Percentiles rank a stretch among this genome's conserved stretches.
Evolutionary conservation across 2,113 vertebrate species (phyloP).

Genomic region (Neogobius melanostomus): DNA sequence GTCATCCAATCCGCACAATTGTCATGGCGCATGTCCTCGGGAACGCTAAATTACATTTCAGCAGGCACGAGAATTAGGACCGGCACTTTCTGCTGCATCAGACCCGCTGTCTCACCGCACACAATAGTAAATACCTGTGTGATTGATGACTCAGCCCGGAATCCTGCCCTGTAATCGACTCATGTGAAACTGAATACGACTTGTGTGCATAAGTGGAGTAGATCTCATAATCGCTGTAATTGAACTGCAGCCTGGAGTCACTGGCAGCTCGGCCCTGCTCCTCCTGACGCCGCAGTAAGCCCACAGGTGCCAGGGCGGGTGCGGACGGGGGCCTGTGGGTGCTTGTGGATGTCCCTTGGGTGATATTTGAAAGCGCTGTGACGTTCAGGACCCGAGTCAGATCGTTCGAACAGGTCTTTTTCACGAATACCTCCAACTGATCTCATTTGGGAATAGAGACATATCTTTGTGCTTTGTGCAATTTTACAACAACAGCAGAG

Average conservation of each 20-base stretch:
- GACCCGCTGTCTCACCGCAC: slow-evolving; percentile 13
- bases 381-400: too few species aligned
- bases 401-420: too few species aligned
- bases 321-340: not conserved
- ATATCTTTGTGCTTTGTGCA: too few species aligned
- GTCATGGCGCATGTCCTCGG: not conserved
- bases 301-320: not conserved
- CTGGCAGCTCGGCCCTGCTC: slow-evolving; percentile 28
- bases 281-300: slow-evolving; percentile 32
- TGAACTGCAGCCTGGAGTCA: slow-evolving; percentile 52
- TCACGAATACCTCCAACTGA: too few species aligned
- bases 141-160: slow-evolving; percentile 51
- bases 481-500: too few species aligned
- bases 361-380: not conserved
- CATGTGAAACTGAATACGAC: slow-evolving; percentile 26
- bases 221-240: slow-evolving; percentile 59
- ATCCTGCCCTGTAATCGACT: slow-evolving; percentile 45
- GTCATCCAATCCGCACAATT: not conserved
- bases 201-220: not conserved
- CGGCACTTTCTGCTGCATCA: slow-evolving; percentile 9
- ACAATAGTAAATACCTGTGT: slow-evolving; percentile 29
- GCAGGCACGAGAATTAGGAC: not conserved
- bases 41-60: not conserved
- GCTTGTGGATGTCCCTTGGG: slow-evolving; percentile 2
- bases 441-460: too few species aligned